These are phyloP conservation scores for rat (Rattus norvegicus) DNA, from an alignment of 2,113 vertebrate species.

Conservation along the genomic window GRCr8 NC_086032.1:18649501-18650000, in stretches of 20 bases:
- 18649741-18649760: background rate
- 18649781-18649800: background rate
- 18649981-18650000: background rate
- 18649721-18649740: background rate
- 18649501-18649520: conserved; percentile 2
- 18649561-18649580: background rate
- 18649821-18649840: background rate
- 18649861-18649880: background rate
- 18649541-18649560: background rate
- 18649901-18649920: conserved; percentile 1
- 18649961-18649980: background rate
- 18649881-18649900: background rate
- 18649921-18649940: background rate
- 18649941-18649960: background rate
- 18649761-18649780: background rate
- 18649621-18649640: background rate
- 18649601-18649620: background rate
- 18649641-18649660: background rate
- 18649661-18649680: background rate
- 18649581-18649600: background rate
- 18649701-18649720: background rate
- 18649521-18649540: background rate
- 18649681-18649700: background rate
- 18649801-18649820: background rate
- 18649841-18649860: background rate